Base-by-base conservation (phyloP, 2,888 invertebrate species). In the Furcula furcula region DNA sequence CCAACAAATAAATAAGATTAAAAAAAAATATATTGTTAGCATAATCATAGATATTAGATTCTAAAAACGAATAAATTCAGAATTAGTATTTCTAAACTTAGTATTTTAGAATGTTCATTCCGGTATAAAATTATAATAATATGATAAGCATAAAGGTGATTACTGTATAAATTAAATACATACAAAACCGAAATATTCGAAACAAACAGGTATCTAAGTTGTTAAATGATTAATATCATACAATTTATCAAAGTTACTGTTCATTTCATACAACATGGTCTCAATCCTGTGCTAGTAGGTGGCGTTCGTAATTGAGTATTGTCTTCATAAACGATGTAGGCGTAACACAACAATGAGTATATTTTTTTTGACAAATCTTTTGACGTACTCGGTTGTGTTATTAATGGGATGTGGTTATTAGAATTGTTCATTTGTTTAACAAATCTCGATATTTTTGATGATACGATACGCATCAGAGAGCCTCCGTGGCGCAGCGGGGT, bases 291-390 rank as follows among this genome's bases (percentile, higher is more conserved):
- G 68, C 51, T 72, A 73, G 79, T 82, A 78, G 78, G 81, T 75
- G 78, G 76, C 68, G 63, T 45, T 51, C 50, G 65, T 76, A 80
- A 84, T 85, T 70, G 79, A 70, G 76, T 70, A 85, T 85, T 86
- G 84, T 86, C 70, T 77, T 60, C 44, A 34, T 25, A 13, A 31
- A 53, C 54, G 36, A 55, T 53, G 81, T 83, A 61, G 80, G 82
- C 57, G 81, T 58, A 38, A 36, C 40, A 37, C 49, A 42, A 44
- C 36, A 52, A 52, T 47, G 44, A 54, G 50, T 31, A 25, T 26
- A 51, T 55, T 54, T 46, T 46, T 59, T 66, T 68, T 66, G 58
- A 75, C 67, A 65, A 56, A 62, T 63, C 55, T 61, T 36, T 53
- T 46, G 57, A 46, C 34, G 46, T 57, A 51, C 49, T 46, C 44